Evolutionary conservation across 2,797 vertebrate genomes (phyloP).

Genomic region (Etheostoma nigrum): DNA sequence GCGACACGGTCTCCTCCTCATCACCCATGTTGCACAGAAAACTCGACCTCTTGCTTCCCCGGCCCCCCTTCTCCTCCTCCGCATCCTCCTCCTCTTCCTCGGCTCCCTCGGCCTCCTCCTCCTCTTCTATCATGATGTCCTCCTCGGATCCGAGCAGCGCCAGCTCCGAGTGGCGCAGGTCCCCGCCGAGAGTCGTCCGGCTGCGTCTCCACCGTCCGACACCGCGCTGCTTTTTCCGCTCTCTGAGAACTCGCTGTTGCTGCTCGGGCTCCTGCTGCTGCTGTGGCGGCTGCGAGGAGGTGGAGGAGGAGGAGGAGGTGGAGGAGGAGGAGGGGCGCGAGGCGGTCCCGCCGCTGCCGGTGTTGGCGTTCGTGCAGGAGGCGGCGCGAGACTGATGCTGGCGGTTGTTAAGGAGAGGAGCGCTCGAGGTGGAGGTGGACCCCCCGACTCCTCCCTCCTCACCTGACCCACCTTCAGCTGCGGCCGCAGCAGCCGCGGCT

Average conservation of each 20-base stretch:
- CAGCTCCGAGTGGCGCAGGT: slow-evolving; percentile 94
- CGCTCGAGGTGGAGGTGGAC: slow-evolving; percentile 63
- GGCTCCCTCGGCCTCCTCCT: slow-evolving; percentile 85
- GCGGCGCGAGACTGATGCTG: slow-evolving; percentile 89
- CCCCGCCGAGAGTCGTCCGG: slow-evolving; percentile 89
- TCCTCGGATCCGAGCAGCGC: slow-evolving; percentile 95
- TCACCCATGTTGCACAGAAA: slow-evolving; percentile 90
- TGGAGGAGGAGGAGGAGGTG: slow-evolving; percentile 62
- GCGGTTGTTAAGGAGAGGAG: slow-evolving; percentile 82
- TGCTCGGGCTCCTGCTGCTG: slow-evolving; percentile 82
- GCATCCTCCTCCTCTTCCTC: slow-evolving; percentile 84
- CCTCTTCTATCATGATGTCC: slow-evolving; percentile 93
- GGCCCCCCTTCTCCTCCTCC: slow-evolving; percentile 81
- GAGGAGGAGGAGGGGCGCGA: slow-evolving; percentile 84
- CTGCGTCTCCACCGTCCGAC: slow-evolving; percentile 88
- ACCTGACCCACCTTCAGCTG: slow-evolving; percentile 83
- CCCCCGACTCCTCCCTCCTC: slow-evolving; percentile 62
- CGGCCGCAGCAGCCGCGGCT: slow-evolving; percentile 85
- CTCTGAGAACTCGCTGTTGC: slow-evolving; percentile 81
- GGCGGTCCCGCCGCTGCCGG: slow-evolving; percentile 82
- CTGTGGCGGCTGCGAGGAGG: slow-evolving; percentile 73
- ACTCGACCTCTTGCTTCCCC: slow-evolving; percentile 82
- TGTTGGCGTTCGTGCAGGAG: slow-evolving; percentile 83
- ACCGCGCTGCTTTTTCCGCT: slow-evolving; percentile 84
- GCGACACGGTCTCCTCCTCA: slow-evolving; percentile 89